Percentiles rank a stretch among this genome's conserved stretches.
These are phyloP conservation scores for Bos taurus DNA, from an alignment of 2,113 vertebrate genomes.

Conservation along the genomic window DNA sequence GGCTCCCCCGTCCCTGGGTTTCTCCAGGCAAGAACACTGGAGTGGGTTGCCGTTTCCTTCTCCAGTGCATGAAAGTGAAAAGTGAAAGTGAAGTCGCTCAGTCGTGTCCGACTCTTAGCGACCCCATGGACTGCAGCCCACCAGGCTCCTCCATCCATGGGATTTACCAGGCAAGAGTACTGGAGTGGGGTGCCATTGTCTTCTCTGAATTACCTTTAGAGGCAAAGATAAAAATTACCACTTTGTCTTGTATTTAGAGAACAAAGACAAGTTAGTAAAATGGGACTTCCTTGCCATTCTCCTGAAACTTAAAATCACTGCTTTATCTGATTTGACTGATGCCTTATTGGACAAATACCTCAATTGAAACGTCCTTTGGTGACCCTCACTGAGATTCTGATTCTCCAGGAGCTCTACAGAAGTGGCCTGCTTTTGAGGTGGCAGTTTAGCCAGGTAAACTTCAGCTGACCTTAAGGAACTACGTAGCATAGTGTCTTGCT, in stretches of 20 bases:
- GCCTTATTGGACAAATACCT: background rate
- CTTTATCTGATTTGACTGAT: background rate
- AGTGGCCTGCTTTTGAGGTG: background rate
- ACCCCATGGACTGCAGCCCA: no score
- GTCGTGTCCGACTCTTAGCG: no score
- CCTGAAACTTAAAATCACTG: background rate
- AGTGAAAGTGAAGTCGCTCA: no score
- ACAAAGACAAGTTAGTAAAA: conserved; percentile 34
- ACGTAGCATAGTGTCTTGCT: background rate
- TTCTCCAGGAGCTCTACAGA: background rate
- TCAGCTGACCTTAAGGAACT: background rate
- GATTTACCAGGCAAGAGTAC: no score
- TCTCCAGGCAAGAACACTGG: no score
- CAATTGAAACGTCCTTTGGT: background rate
- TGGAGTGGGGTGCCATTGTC: no score
- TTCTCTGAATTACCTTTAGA: background rate
- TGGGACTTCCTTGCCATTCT: conserved; percentile 16
- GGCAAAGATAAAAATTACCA: background rate
- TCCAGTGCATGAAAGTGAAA: no score
- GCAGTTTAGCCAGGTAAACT: background rate
- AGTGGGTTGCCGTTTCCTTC: no score
- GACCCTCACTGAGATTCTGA: background rate
- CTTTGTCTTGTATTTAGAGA: conserved; percentile 24
- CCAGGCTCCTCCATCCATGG: no score
- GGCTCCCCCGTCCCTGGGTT: no score